These are phyloP conservation scores for Orthonychiurus folsomi DNA, from an alignment of 2,888 invertebrate species.

Conservation along the genomic window DNA sequence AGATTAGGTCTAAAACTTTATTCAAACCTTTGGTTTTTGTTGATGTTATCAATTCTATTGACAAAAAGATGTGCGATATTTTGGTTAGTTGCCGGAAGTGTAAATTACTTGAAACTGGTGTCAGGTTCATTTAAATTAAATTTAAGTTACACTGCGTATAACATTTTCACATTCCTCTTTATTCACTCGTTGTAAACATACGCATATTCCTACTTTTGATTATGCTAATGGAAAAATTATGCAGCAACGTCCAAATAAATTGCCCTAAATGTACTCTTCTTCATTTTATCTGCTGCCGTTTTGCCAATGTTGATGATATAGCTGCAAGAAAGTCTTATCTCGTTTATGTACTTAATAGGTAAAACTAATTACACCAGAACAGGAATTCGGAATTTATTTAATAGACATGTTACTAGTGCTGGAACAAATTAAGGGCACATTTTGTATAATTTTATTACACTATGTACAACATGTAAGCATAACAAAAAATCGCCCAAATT, in stretches of 20 bases:
- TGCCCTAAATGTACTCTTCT: neutral
- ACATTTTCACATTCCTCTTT: neutral
- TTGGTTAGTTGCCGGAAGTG: neutral
- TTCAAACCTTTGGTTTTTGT: too few relatives aligned
- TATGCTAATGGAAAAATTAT: neutral
- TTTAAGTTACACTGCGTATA: neutral
- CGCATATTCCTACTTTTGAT: neutral
- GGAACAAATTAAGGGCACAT: neutral
- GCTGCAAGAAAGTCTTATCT: too few relatives aligned
- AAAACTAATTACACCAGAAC: slow-evolving; percentile 1
- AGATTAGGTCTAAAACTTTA: too few relatives aligned
- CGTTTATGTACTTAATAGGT: neutral
- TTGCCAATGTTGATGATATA: too few relatives aligned
- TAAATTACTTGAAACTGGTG: neutral
- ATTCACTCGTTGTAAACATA: neutral
- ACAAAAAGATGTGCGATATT: too few relatives aligned
- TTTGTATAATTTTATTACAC: neutral
- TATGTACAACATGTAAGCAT: neutral
- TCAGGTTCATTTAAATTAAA: neutral
- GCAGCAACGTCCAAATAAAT: neutral
- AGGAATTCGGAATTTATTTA: neutral
- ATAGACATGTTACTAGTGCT: neutral
- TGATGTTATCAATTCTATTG: too few relatives aligned
- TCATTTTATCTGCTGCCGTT: neutral
- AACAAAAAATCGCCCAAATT: too few relatives aligned